Evolutionary conservation across 2,797 vertebrate species (phyloP), one percentile per base, ranked within the genome.

Genomic region (Peromyscus nudipes): DNA sequence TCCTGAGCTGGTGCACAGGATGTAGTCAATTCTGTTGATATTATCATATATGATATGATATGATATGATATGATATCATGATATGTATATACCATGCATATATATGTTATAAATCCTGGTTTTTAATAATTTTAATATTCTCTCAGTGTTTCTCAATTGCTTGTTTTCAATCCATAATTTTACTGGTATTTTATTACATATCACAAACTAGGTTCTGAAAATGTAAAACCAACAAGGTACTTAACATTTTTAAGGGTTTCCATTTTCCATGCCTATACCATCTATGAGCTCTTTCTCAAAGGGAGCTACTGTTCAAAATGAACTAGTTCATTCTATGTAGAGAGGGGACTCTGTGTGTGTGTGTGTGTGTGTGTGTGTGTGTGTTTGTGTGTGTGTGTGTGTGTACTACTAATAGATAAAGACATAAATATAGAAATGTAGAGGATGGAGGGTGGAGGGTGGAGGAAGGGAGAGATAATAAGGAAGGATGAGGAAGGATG

Each of bases 151-250:
- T 95, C 64, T 14, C n/a, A 67, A 49, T 79, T 71, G 8, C 17
- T 77, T 55, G 2, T 80, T 91, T 83, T 89, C n/a, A 49, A 89
- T 75, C 55, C 6, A 75, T 40, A 52, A 40, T 57, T 65, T 85
- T 64, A 80, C 69, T 91, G 23, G 46, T 91, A 69, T 43, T 94
- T 80, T 60, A 91, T 83, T 71, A 82, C 55, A 40, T 67, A 69
- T 9, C 40, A 91, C 25, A 95, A 87, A 92, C 43, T 27, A 17
- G 6, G 6, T 80, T 52, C 27, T 65, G 27, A 16, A 67, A 94
- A 49, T 67, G 80, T 67, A 92, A 93, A 88, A 14, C 43, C 64
- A 62, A 40, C 57, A 76, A 83, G 57, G 7, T 43, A 16, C 4
- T 19, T 77, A 37, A 55, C 34, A 87, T 52, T 55, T 86, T 49